phyloP scores from a whole-genome alignment of 2,113 vertebrate species.

The Athene cunicularia region DNA sequence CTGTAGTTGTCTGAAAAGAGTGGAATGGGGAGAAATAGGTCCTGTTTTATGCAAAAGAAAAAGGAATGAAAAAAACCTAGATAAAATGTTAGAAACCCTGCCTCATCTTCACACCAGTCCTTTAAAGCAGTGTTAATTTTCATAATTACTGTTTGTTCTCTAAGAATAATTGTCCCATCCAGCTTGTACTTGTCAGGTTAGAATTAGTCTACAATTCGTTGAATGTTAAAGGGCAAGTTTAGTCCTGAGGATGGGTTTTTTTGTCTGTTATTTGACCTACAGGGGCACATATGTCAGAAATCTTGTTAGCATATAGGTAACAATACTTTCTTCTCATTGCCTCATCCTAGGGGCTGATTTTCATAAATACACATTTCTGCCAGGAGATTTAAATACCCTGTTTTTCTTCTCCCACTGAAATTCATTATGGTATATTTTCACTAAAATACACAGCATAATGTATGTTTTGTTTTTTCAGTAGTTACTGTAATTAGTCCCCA shows the following conservation, averaged over 20 bases:
- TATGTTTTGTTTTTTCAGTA: slow-evolving; percentile 51
- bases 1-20: background rate
- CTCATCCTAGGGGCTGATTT: background rate
- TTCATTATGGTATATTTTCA: slow-evolving; percentile 1
- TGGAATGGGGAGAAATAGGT: background rate
- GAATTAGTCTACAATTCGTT: background rate
- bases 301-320: background rate
- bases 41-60: background rate
- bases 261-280: background rate
- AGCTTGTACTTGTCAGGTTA: background rate
- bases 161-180: background rate
- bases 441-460: slow-evolving; percentile 18
- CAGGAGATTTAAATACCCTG: background rate
- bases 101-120: background rate
- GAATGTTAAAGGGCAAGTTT: background rate
- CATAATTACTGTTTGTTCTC: slow-evolving; percentile 11
- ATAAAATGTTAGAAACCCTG: background rate
- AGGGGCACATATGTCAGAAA: background rate
- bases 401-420: slow-evolving; percentile 2
- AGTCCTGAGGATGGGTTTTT: background rate
- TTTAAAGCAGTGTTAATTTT: slow-evolving; percentile 37
- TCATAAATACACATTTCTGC: background rate
- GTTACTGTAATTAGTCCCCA: slow-evolving; percentile 82
- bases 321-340: background rate
- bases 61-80: background rate